Evolutionary conservation across 2,113 vertebrate species (phyloP).

Genomic region (Nematolebias whitei): DNA sequence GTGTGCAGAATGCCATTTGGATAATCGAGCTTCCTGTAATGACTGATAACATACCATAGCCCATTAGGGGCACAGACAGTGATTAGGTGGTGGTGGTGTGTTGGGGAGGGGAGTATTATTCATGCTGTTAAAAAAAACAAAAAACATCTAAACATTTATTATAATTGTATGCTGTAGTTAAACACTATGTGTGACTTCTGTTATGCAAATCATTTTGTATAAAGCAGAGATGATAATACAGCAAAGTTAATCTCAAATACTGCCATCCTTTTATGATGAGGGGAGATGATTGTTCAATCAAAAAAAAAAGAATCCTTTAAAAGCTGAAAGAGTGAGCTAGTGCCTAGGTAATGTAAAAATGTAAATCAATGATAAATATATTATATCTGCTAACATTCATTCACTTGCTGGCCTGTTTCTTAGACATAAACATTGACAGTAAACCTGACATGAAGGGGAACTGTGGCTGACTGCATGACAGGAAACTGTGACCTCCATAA

Average conservation of each 20-base stretch:
- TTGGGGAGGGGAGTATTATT: constrained; percentile 51
- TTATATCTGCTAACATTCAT: background rate
- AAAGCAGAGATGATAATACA: constrained; percentile 1
- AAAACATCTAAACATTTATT: constrained; percentile 48
- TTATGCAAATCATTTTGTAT: constrained; percentile 10
- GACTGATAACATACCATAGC: constrained; percentile 77
- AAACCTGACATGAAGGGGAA: constrained; percentile 1
- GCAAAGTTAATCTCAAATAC: constrained; percentile 9
- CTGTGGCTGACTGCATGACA: constrained; percentile 23
- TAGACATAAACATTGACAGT: background rate
- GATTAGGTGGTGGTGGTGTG: constrained; percentile 8
- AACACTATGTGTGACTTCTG: constrained; percentile 2
- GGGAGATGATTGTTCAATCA: background rate
- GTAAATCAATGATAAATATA: background rate
- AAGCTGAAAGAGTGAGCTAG: background rate
- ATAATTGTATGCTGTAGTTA: constrained; percentile 27
- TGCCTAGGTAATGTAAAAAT: too few relatives aligned
- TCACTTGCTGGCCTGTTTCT: background rate
- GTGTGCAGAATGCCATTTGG: constrained; percentile 74
- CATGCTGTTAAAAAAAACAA: constrained; percentile 54
- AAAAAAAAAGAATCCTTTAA: too few relatives aligned
- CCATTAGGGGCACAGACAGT: constrained; percentile 71
- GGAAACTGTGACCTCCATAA: constrained; percentile 45
- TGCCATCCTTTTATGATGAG: background rate
- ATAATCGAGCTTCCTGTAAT: constrained; percentile 83